Evolutionary conservation across 2,797 vertebrate species (phyloP).

Genomic region (Scolopax bukidnonensis): DNA sequence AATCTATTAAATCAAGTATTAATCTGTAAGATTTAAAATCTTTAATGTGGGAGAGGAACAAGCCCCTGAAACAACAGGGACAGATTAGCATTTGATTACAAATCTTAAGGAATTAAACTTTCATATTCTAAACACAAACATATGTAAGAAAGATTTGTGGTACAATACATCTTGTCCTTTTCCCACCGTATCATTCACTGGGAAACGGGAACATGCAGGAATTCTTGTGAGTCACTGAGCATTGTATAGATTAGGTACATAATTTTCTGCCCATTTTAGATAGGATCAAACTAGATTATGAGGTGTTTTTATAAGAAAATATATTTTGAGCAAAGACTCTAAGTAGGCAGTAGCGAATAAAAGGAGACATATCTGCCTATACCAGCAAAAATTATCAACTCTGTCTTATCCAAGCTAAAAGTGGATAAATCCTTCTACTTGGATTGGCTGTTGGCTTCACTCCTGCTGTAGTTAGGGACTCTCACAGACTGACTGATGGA

Average conservation of each 20-base stretch:
- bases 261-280: not conserved
- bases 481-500: not conserved
- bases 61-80: not conserved
- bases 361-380: not conserved
- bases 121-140: not conserved
- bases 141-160: not conserved
- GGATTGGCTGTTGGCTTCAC: not conserved
- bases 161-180: not conserved
- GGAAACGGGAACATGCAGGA: not conserved
- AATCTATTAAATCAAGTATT: not conserved
- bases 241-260: not conserved
- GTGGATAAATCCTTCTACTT: not conserved
- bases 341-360: not conserved
- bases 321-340: not conserved
- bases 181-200: not conserved
- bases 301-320: not conserved
- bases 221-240: not conserved
- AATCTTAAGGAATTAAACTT: not conserved
- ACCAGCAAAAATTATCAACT: not conserved
- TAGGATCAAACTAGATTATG: not conserved
- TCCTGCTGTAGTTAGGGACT: rapidly evolving
- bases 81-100: not conserved
- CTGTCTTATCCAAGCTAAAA: not conserved
- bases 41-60: not conserved
- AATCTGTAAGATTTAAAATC: not conserved